phyloP scores from a whole-genome alignment of 2,797 vertebrate genomes.

The Aulostomus chinensis region DNA sequence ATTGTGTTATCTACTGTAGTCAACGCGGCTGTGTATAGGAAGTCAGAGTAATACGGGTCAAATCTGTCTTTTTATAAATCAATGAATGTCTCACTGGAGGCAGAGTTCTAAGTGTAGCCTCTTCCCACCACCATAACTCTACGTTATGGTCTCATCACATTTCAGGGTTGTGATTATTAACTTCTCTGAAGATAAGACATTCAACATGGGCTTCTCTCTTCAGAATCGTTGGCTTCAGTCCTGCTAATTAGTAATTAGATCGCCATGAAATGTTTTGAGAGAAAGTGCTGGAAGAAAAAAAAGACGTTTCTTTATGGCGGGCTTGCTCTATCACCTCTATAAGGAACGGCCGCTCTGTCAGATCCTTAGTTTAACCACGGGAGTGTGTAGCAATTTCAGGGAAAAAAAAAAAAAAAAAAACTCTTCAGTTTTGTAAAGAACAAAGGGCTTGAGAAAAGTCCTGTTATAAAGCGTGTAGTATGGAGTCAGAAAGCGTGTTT shows the following conservation, averaged over 20 bases:
- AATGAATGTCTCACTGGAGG: not conserved
- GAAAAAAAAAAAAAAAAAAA: constrained; percentile 10
- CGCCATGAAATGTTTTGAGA: constrained; percentile 25
- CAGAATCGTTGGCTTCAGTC: constrained; percentile 31
- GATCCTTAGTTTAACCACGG: constrained; percentile 15
- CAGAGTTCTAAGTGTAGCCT: constrained; percentile 1
- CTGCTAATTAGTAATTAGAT: constrained; percentile 54
- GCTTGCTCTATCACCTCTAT: constrained; percentile 20
- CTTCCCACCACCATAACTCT: constrained; percentile 13
- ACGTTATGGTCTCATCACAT: constrained; percentile 41
- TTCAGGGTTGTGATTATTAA: constrained; percentile 53
- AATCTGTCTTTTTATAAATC: constrained; percentile 2
- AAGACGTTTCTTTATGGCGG: constrained; percentile 20
- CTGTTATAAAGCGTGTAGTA: constrained; percentile 12
- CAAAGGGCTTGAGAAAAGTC: constrained; percentile 30
- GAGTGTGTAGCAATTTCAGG: constrained; percentile 24
- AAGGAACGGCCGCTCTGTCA: constrained; percentile 20
- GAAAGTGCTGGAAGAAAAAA: constrained; percentile 10
- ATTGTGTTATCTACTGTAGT: too few species aligned
- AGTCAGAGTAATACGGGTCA: constrained; percentile 3
- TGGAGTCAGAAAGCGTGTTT: too few species aligned
- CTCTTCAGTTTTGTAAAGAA: constrained; percentile 26
- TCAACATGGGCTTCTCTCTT: constrained; percentile 35
- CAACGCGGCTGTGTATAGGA: too few species aligned
- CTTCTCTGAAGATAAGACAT: constrained; percentile 37